Percentiles rank a stretch among this genome's conserved stretches.
Evolutionary conservation across 2,888 invertebrate genomes (phyloP).

Genomic region (Desoria tigrina): DNA sequence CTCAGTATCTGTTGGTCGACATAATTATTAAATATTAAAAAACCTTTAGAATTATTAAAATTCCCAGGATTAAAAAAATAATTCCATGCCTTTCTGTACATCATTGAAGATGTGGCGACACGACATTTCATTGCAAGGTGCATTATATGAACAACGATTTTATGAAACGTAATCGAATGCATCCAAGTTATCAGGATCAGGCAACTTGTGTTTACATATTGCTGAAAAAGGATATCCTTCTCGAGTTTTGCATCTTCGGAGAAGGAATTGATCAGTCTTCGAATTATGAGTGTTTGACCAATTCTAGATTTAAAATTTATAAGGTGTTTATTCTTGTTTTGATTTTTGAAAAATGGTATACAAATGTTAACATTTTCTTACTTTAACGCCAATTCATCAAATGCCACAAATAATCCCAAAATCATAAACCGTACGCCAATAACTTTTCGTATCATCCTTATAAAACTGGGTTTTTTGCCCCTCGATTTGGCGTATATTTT

Average conservation of each 20-base stretch:
- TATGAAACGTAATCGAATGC: conserved; percentile 78
- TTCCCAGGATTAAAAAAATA: too few relatives aligned
- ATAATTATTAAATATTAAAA: conserved; percentile 4
- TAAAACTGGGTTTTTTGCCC: not conserved
- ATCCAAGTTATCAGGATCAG: conserved; percentile 60
- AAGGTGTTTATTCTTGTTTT: too few relatives aligned
- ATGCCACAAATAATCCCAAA: not conserved
- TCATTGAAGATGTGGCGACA: conserved; percentile 76
- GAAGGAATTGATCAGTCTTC: conserved; percentile 67
- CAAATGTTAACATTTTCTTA: not conserved
- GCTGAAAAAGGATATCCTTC: conserved; percentile 45
- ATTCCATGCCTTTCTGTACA: conserved; percentile 87
- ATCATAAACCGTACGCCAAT: not conserved
- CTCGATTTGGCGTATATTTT: not conserved
- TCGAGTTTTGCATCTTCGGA: conserved; percentile 26
- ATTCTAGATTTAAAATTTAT: too few relatives aligned
- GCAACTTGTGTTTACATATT: too few relatives aligned
- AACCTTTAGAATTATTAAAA: not conserved
- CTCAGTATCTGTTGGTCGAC: conserved; percentile 63
- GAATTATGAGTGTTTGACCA: conserved; percentile 68
- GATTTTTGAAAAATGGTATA: conserved; percentile 16
- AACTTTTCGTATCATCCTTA: not conserved
- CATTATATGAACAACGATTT: conserved; percentile 80
- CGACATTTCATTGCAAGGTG: conserved; percentile 82
- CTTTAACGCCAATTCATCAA: not conserved